These are phyloP conservation scores for Microcebus griseorufus DNA, from an alignment of 2,113 vertebrate species.

Conservation along the genomic window DNA sequence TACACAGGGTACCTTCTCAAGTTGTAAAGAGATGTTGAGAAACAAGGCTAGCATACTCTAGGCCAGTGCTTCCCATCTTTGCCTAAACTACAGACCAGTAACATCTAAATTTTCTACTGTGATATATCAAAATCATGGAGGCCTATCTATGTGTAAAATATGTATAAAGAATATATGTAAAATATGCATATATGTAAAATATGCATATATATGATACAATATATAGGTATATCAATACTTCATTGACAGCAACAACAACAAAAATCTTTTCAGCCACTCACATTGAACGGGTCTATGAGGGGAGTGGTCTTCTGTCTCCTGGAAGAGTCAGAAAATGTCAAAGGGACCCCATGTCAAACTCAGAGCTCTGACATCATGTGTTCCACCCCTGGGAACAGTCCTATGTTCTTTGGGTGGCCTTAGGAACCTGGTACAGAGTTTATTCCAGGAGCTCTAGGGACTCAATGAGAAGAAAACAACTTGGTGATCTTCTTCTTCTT, in stretches of 20 bases:
- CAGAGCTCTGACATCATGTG: background rate
- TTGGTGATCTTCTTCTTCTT: background rate
- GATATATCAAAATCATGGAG: background rate
- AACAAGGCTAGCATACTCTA: background rate
- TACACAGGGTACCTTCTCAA: background rate
- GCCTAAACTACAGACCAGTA: background rate
- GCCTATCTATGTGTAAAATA: background rate
- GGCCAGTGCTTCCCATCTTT: background rate
- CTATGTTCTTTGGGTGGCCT: background rate
- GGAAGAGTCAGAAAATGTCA: background rate
- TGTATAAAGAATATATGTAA: background rate
- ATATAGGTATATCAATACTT: background rate
- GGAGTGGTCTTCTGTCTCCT: background rate
- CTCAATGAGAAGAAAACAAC: background rate
- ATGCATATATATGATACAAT: background rate
- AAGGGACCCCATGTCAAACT: background rate
- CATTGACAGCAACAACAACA: background rate
- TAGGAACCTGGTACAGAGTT: background rate
- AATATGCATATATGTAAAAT: background rate
- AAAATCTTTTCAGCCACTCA: background rate
- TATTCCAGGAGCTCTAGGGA: background rate
- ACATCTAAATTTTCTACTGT: background rate
- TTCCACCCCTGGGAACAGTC: background rate
- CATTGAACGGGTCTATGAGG: background rate
- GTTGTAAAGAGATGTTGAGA: background rate